Evolutionary conservation across 2,797 vertebrate species (phyloP).

Genomic region (Hypotaenidia okinawae): DNA sequence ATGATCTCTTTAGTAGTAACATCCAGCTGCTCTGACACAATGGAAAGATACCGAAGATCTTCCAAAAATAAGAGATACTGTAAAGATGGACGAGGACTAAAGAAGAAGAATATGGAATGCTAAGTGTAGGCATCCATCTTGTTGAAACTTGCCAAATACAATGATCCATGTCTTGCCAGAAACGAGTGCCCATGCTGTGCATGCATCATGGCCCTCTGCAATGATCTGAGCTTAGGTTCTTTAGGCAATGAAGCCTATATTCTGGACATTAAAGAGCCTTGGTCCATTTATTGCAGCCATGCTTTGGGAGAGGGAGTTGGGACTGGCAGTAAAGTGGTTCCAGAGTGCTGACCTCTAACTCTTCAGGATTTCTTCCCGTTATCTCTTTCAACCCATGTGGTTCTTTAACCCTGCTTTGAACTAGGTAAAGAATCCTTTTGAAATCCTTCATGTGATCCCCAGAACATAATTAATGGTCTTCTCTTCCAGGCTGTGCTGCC

Average conservation of each 20-base stretch:
- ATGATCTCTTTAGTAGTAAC: not conserved
- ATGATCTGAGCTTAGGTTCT: not conserved
- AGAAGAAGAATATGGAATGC: not conserved
- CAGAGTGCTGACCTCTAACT: not conserved
- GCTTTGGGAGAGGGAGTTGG: not conserved
- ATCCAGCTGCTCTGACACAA: not conserved
- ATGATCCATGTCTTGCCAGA: not conserved
- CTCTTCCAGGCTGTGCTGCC: slow-evolving; percentile 77
- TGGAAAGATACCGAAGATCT: not conserved
- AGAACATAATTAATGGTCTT: not conserved
- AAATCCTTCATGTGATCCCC: not conserved
- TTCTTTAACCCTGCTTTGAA: no score
- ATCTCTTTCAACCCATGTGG: fast-evolving
- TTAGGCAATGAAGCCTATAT: not conserved
- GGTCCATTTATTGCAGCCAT: not conserved
- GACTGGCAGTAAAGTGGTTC: not conserved
- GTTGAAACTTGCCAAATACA: not conserved
- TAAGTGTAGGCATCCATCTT: not conserved
- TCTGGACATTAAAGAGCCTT: not conserved
- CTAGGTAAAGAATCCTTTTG: not conserved
- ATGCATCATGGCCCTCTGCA: not conserved
- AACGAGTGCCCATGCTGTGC: not conserved
- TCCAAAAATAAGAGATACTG: not conserved
- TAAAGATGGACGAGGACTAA: not conserved
- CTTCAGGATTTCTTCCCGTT: not conserved